Evolutionary conservation across 2,797 vertebrate species (phyloP).

Genomic region (Onychomys arenicola): DNA sequence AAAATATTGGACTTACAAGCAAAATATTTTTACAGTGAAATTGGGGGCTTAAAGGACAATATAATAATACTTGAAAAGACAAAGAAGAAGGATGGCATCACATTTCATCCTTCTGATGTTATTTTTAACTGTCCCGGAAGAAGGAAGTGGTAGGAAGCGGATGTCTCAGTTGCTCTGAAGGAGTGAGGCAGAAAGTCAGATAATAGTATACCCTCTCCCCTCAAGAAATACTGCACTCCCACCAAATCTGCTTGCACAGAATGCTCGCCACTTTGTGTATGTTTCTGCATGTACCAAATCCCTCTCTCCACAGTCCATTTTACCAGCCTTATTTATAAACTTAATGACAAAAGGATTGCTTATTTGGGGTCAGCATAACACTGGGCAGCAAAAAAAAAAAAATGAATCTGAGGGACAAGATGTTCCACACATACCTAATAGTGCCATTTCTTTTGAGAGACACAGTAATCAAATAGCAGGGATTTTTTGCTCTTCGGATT

Average conservation of each 20-base stretch:
- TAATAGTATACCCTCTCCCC: background rate
- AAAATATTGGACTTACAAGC: constrained; percentile 21
- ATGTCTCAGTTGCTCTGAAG: constrained; percentile 30
- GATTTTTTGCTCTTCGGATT: constrained; percentile 60
- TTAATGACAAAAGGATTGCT: constrained; percentile 49
- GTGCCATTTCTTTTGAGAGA: constrained; percentile 66
- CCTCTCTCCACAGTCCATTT: background rate
- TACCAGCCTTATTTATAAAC: constrained; percentile 52
- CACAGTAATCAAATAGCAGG: constrained; percentile 61
- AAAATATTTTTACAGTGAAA: constrained; percentile 31
- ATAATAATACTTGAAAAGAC: constrained; percentile 3
- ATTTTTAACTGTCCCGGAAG: constrained; percentile 34
- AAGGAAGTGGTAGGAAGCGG: constrained; percentile 23
- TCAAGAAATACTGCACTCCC: background rate
- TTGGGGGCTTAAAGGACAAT: background rate
- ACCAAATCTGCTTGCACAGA: constrained; percentile 6
- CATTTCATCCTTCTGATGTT: constrained; percentile 27
- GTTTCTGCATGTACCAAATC: constrained; percentile 13
- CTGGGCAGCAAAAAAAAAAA: background rate
- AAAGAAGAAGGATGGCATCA: background rate
- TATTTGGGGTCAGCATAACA: constrained; percentile 67
- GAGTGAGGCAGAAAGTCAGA: background rate
- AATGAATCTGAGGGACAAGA: constrained; percentile 56
- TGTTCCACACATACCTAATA: constrained; percentile 60
- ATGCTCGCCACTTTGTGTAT: background rate